These are phyloP conservation scores for Capreolus pygargus DNA, from an alignment of 2,113 vertebrate genomes.

Conservation along the genomic window DNA sequence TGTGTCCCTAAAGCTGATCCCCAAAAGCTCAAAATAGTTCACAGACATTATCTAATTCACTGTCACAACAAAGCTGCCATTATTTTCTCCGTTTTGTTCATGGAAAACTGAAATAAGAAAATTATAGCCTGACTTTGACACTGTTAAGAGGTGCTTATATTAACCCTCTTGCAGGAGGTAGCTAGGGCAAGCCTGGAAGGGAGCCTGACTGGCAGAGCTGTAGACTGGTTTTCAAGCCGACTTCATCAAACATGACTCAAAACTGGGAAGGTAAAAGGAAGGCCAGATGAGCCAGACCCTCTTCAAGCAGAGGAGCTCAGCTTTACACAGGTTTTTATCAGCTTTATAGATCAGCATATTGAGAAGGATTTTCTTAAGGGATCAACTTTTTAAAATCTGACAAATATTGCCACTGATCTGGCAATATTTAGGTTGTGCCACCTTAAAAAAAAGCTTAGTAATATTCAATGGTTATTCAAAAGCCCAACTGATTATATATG, in stretches of 20 bases:
- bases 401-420: background rate
- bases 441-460: background rate
- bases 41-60: conserved; percentile 27
- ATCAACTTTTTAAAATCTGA: background rate
- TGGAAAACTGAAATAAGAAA: conserved; percentile 26
- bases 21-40: conserved; percentile 33
- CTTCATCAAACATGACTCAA: background rate
- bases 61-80: conserved; percentile 8
- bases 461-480: background rate
- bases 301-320: background rate
- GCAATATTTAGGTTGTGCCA: background rate
- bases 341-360: conserved; percentile 7
- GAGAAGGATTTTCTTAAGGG: conserved; percentile 14
- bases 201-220: background rate
- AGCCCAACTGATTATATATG: background rate
- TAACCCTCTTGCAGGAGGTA: background rate
- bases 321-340: background rate
- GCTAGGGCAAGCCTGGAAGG: background rate
- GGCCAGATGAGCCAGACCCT: background rate
- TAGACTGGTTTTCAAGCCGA: background rate
- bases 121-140: background rate
- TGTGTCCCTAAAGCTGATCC: conserved; percentile 11
- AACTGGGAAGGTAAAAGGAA: background rate
- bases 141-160: background rate
- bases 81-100: background rate